Percentiles rank a stretch among this genome's conserved stretches.
phyloP scores from a whole-genome alignment of 2,797 vertebrate species.

The Falco novaeseelandiae region DNA sequence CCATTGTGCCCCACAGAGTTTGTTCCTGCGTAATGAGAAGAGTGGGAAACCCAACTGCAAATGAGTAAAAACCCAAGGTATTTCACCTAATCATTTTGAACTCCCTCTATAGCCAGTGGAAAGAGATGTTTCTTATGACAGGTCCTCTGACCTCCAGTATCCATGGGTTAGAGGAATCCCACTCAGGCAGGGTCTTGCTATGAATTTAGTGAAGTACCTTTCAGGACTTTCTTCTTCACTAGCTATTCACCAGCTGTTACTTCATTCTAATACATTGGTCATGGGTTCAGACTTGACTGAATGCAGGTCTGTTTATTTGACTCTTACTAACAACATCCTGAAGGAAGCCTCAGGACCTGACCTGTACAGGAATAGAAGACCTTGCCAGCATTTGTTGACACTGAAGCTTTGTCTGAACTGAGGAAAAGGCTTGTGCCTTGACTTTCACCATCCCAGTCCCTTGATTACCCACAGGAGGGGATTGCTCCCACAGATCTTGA shows the following conservation, averaged over 20 bases:
- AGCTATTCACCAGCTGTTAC: background rate
- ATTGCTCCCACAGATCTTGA: background rate
- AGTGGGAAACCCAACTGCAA: background rate
- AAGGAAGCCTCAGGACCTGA: background rate
- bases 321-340: background rate
- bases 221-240: background rate
- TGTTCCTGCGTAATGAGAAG: background rate
- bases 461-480: background rate
- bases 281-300: background rate
- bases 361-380: background rate
- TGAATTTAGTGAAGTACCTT: background rate
- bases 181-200: background rate
- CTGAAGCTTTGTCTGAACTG: background rate
- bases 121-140: background rate
- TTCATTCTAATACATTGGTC: fast-evolving
- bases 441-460: background rate
- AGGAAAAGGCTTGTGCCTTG: background rate
- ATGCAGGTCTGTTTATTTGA: background rate
- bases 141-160: background rate
- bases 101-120: background rate
- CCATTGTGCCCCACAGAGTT: background rate
- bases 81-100: background rate
- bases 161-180: background rate
- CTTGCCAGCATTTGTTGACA: background rate
- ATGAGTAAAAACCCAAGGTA: background rate